phyloP scores from a whole-genome alignment of 2,797 vertebrate genomes.

The Aulostomus chinensis region DNA sequence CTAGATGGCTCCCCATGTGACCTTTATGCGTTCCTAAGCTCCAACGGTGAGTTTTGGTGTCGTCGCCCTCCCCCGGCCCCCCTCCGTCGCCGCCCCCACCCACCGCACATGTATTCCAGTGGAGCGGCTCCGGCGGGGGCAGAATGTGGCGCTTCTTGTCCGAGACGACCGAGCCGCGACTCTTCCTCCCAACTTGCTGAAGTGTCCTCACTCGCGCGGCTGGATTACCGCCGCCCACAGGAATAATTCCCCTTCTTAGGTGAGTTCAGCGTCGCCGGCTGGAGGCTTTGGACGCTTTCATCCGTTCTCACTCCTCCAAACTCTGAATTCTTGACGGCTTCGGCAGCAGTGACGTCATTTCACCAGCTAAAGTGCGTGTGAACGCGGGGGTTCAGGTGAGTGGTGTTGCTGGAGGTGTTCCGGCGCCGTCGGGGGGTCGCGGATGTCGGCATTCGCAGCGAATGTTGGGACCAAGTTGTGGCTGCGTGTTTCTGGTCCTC shows the following conservation, averaged over 20 bases:
- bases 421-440: too few species aligned
- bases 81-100: conserved; percentile 14
- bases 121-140: conserved; percentile 29
- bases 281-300: too few species aligned
- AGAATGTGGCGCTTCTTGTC: conserved; percentile 49
- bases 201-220: conserved; percentile 24
- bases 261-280: conserved; percentile 50
- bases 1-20: too few species aligned
- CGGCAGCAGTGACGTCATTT: conserved; percentile 10
- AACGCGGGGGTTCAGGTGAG: neutral
- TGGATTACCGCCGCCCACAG: too few species aligned
- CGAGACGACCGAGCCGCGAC: conserved; percentile 1
- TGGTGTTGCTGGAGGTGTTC: too few species aligned
- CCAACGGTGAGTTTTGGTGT: too few species aligned
- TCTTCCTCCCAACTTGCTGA: conserved; percentile 21
- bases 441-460: too few species aligned
- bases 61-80: accelerated
- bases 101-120: conserved; percentile 72
- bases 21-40: too few species aligned
- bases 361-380: neutral
- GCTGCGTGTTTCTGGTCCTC: too few species aligned
- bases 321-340: too few species aligned
- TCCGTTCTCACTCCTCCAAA: too few species aligned
- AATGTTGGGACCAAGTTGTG: too few species aligned
- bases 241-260: conserved; percentile 47